Base-by-base conservation (phyloP, 2,113 vertebrate species). In the Rhabdornis inornatus region DNA sequence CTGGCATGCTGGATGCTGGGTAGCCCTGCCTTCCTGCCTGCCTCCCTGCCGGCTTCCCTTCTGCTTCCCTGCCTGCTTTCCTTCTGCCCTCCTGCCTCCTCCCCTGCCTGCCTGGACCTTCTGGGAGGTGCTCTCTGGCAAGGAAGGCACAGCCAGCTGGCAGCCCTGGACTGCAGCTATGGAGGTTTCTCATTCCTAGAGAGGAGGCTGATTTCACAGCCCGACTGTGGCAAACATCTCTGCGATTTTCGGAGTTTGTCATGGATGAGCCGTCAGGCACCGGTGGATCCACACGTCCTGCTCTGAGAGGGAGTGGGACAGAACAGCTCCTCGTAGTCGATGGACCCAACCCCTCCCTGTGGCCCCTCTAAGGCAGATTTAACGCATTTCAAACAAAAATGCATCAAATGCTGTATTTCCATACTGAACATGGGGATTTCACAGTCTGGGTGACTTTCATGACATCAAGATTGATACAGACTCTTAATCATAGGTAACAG, bases 321-420 rank as follows among this genome's bases (percentile, higher is more conserved):
- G 56, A 50, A 27, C 3, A 6, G 33, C 15, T 78, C 42, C 79
- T 83, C 33, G 30, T 6, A 70, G 45, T 12, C 0, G 0, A 19
- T 0, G 4, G 66, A 71, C 44, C 44, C 66, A 28, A 25, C 57
- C 39, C 6, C 66, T 77, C 47, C 50, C 88, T 0, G 0, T 2
- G 33, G 75, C 88, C 88, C 64, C 92, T 80, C 85, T 31, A 78
- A 89, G 1, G 1, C 85, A 92, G 60, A 96, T 96, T 96, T 96
- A 94, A 96, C 4, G 37, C 88, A 83, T 95, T 96, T 95, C 88
- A 92, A 88, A 92, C 83, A 97, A 94, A 96, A 95, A 93, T 93
- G 92, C 83, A 94, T 83, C 93, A 74, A 80, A 81, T 89, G 79
- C 65, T 4, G 0, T 60, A 92, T 88, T 96, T 96, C 71, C 83